Conservation (phyloP, 2,113 vertebrate genomes). For the Motacilla alba region DNA sequence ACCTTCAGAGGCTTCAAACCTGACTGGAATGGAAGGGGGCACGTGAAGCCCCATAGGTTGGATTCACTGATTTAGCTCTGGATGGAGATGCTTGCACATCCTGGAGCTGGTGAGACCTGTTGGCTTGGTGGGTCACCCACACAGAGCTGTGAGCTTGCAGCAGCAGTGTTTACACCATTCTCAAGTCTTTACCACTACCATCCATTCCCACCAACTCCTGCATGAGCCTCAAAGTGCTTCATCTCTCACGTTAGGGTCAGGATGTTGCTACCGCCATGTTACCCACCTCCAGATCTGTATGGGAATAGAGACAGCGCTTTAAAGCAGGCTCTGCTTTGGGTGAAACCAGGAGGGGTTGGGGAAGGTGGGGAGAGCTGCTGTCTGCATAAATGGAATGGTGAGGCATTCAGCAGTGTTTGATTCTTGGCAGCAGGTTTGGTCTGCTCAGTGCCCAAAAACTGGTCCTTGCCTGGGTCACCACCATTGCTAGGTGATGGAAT, state of each 20-base stretch:
- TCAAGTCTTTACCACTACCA: not conserved
- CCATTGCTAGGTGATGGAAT: not conserved
- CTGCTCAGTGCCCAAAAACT: not conserved
- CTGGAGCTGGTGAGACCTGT: not conserved
- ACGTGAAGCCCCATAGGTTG: fast-evolving
- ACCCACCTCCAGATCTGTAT: fast-evolving
- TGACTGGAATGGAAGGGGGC: not conserved
- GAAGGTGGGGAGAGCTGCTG: not conserved
- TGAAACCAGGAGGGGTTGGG: not conserved
- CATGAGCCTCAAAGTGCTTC: not conserved
- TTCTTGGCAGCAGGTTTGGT: not conserved
- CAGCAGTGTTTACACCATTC: not conserved
- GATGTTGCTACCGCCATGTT: not conserved
- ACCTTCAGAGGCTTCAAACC: not conserved
- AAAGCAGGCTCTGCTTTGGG: not conserved
- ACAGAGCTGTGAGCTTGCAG: not conserved
- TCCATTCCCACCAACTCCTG: not conserved
- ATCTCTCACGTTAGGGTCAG: not conserved
- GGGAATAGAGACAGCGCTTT: not conserved
- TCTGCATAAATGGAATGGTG: not conserved
- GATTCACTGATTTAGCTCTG: not conserved
- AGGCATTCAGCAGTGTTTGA: not conserved
- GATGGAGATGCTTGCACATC: not conserved
- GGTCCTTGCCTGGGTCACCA: not conserved
- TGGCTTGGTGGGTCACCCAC: not conserved